Percentiles rank a stretch among this genome's conserved stretches.
Conservation (phyloP, 2,888 invertebrate species). For the Heteropelma amictum region DNA sequence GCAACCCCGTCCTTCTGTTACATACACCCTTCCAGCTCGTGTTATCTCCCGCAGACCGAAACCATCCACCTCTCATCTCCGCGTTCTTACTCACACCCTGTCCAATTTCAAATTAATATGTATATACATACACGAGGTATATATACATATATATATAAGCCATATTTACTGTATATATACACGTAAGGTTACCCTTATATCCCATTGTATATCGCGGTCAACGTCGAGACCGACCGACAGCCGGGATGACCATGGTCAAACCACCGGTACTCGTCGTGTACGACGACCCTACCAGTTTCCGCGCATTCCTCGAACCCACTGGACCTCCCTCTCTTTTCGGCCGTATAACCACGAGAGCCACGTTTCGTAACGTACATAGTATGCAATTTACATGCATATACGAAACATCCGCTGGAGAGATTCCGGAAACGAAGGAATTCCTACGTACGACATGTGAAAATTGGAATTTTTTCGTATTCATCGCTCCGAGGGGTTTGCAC, state of each 20-base stretch:
- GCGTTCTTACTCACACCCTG: slow-evolving; percentile 28
- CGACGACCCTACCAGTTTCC: slow-evolving; percentile 4
- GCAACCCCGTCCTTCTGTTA: slow-evolving; percentile 45
- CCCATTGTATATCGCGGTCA: slow-evolving; percentile 37
- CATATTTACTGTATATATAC: neutral
- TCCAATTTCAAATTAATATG: neutral
- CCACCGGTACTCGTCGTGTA: slow-evolving; percentile 30
- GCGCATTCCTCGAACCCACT: slow-evolving; percentile 1
- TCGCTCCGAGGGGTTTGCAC: neutral
- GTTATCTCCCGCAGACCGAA: slow-evolving; percentile 49
- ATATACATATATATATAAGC: neutral
- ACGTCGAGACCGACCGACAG: slow-evolving; percentile 8
- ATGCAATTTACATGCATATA: neutral
- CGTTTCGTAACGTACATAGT: slow-evolving; percentile 2
- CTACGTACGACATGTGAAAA: neutral
- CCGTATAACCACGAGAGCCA: neutral
- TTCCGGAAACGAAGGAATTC: neutral
- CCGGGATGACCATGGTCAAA: slow-evolving; percentile 24
- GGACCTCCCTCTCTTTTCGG: slow-evolving; percentile 6
- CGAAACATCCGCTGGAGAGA: neutral
- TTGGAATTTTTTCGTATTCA: slow-evolving; percentile 9
- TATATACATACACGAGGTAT: neutral
- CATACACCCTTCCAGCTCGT: neutral
- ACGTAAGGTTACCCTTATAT: neutral
- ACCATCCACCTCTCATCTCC: slow-evolving; percentile 50